phyloP scores from a whole-genome alignment of 2,113 vertebrate species.

The Myodes glareolus region DNA sequence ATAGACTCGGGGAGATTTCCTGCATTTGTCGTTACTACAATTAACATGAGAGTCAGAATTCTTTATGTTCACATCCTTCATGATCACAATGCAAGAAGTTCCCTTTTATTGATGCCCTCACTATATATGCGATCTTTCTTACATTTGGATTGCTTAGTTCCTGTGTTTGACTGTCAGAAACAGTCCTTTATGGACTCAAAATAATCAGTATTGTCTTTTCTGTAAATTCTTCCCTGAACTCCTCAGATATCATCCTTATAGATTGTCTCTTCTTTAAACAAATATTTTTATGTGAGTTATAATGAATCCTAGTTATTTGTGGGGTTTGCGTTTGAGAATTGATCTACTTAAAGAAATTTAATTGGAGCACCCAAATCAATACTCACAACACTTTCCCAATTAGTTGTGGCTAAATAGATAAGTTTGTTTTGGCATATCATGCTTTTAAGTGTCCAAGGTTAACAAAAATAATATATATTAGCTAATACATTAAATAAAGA shows the following conservation, averaged over 20 bases:
- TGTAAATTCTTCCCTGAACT: neutral
- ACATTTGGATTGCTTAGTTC: no score
- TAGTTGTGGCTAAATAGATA: no score
- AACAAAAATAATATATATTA: neutral
- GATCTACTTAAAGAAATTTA: neutral
- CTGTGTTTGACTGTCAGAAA: neutral
- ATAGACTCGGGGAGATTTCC: neutral
- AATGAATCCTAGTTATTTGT: neutral
- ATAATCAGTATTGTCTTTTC: neutral
- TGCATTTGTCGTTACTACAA: neutral
- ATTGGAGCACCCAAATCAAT: neutral
- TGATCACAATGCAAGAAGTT: neutral
- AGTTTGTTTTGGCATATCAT: neutral
- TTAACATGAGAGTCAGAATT: no score
- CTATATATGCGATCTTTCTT: rapidly evolving
- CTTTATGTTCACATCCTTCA: neutral
- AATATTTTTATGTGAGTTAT: neutral
- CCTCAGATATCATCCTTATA: neutral
- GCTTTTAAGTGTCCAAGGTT: neutral
- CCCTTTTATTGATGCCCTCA: neutral
- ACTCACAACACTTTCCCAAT: neutral
- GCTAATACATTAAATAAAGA: neutral
- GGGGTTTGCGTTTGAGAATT: neutral
- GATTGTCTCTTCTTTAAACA: neutral
- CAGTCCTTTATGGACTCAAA: neutral